Base-by-base conservation (phyloP, 2,113 vertebrate genomes). In the Istiophorus platypterus region DNA sequence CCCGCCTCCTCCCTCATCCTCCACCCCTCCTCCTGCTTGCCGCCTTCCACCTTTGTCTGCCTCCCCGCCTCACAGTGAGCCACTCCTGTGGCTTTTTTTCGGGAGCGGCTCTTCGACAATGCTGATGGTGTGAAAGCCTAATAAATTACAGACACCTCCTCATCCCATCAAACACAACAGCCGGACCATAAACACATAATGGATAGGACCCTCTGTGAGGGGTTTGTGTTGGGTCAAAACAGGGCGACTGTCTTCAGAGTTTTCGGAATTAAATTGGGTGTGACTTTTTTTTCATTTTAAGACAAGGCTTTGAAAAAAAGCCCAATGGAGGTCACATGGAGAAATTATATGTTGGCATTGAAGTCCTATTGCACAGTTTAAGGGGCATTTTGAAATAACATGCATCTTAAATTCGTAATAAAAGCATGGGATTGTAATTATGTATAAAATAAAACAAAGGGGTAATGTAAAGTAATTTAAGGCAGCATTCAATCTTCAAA, bases 141-240 rank as follows among this genome's bases (percentile, higher is more conserved):
- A 91, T 93, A 92, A 92, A 91, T 88, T 80, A 90, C 79, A 66
- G 81, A 62, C 71, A 76, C 85, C 76, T 80, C 82, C 80, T 80
- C 80, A 85, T 87, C 81, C 85, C 74, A 77, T 81, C 76, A 66
- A 80, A 73, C 22, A 37, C 56, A 84, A 80, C 75, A 54, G 81
- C 71, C 80, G 5, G 84, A 56, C 72, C 74, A 64, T 81, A 78
- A 88, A 85, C 66, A 62, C 75, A 66, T 70, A 85, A 86, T 64
- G 75, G 70, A 65, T 73, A 52, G 18, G 72, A 59, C 67, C 41
- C 69, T 75, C 56, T 47, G n/a, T 14, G 24, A 49, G 41, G 69
- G 62, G 27, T 45, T 54, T 70, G 45, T 2, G 63, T 47, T 56
- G 63, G 75, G 72, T 86, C 76, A 82, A 34, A 56, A 41, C 5